Base-by-base conservation (phyloP, 2,797 vertebrate species). In the Sylvia borin region DNA sequence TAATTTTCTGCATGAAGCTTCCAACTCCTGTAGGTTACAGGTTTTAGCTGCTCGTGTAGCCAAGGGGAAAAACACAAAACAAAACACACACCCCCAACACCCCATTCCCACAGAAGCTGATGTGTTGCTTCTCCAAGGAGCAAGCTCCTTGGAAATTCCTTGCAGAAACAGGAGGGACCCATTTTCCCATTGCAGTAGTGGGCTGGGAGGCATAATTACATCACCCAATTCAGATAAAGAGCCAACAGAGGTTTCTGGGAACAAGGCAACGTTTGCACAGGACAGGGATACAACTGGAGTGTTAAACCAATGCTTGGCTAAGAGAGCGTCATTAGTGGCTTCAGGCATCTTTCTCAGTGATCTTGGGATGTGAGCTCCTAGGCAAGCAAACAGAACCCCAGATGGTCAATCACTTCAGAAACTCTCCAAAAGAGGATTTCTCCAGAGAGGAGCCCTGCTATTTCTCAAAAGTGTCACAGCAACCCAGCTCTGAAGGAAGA, bases 1-100 rank as follows among this genome's bases (percentile, higher is more conserved):
- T 95, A 51, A 96, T 96, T 96, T 94, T 94, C 75, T 87, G 73
- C 70, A 85, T 22, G 60, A 73, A 82, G 83, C 88, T 94, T 95
- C 71, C 91, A 85, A 58, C 92, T 97, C 72, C 92, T 78, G 85
- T 43, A 97, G 93, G 40, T 54, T 82, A 95, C 88, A 65, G 48
- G 77, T 57, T 84, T 91, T 90, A 61, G 77, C 66, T 92, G 71
- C 60, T 55, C 4, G 4, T 43, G 65, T 58, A 94, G 78, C 79
- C 82, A 88, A 48, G 31, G 57, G 72, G 61, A 36, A 76, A 86
- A 85, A 94, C 16, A 9, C 22, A 70, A 73, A 53, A 24, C 38
- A 61, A 72, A 62, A 57, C 47, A 43, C 54, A 12, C 9, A 26
- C 20, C 36, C 10, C 27, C 17, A 17, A 17, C 16, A 11, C 36